Conservation (phyloP, 23 tunicate genomes). For the Trididemnum clinides region DNA sequence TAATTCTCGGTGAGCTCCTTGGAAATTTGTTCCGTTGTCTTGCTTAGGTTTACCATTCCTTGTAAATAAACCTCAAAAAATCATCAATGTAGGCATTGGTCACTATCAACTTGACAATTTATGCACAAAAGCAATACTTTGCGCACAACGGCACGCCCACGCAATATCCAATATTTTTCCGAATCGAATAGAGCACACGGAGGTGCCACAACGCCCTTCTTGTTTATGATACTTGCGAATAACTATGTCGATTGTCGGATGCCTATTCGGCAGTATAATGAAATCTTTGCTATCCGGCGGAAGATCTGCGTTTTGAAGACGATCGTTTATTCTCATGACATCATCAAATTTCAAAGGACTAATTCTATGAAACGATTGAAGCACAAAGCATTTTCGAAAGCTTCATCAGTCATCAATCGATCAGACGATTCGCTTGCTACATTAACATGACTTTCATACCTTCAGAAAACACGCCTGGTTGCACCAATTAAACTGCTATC, state of each 20-base stretch:
- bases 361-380: background rate
- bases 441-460: too few relatives aligned
- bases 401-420: background rate
- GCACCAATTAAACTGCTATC: too few relatives aligned
- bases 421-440: too few relatives aligned
- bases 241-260: background rate
- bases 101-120: background rate
- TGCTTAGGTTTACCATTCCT: background rate
- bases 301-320: conserved; percentile 1
- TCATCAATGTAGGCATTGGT: conserved; percentile 14
- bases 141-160: conserved; percentile 22
- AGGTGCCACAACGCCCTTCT: conserved; percentile 14
- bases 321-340: conserved; percentile 3
- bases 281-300: background rate
- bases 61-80: background rate
- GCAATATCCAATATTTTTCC: conserved; percentile 21
- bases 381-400: background rate
- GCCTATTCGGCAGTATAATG: conserved; percentile 1
- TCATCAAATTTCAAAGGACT: conserved; percentile 5
- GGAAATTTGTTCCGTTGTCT: conserved; percentile 22
- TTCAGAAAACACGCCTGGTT: too few relatives aligned
- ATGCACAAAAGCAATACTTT: background rate
- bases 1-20: conserved; percentile 22
- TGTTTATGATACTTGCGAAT: background rate
- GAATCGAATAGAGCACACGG: background rate